These are phyloP conservation scores for Papilio protenor DNA, from an alignment of 2,888 invertebrate species.

Conservation along the genomic window DNA sequence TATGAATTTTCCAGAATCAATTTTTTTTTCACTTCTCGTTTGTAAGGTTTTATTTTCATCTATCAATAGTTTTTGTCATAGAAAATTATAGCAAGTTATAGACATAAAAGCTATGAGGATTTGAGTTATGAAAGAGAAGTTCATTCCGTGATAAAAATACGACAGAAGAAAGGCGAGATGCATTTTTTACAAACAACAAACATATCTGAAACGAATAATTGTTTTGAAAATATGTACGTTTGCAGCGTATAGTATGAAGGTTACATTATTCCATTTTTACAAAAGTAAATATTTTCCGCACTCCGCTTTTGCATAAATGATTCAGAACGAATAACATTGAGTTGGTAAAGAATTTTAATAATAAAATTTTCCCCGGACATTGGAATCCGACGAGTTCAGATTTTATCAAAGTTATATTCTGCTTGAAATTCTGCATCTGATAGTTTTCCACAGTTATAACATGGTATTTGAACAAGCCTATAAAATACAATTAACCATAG, in stretches of 20 bases:
- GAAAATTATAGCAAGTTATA: too few relatives aligned
- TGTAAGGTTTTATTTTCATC: too few relatives aligned
- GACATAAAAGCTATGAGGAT: too few relatives aligned
- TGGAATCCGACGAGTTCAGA: conserved; percentile 9
- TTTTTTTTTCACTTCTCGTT: too few relatives aligned
- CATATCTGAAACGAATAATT: neutral
- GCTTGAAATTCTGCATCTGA: conserved; percentile 1
- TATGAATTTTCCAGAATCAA: neutral
- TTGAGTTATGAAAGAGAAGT: too few relatives aligned
- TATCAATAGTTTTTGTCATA: too few relatives aligned
- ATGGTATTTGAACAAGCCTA: neutral
- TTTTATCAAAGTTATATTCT: conserved; percentile 25
- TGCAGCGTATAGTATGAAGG: neutral
- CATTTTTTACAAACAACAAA: neutral
- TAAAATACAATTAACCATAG: neutral
- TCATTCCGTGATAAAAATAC: too few relatives aligned
- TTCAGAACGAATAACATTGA: conserved; percentile 23
- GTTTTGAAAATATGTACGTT: neutral
- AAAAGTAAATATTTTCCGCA: conserved; percentile 2
- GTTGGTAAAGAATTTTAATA: conserved; percentile 28
- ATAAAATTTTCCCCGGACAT: conserved; percentile 21
- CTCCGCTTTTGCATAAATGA: conserved; percentile 9
- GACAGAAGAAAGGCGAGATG: too few relatives aligned
- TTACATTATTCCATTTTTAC: conserved; percentile 6
- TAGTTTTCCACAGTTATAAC: conserved; percentile 4